Evolutionary conservation across 2,113 vertebrate genomes (phyloP).

Genomic region (Onychostruthus taczanowskii): DNA sequence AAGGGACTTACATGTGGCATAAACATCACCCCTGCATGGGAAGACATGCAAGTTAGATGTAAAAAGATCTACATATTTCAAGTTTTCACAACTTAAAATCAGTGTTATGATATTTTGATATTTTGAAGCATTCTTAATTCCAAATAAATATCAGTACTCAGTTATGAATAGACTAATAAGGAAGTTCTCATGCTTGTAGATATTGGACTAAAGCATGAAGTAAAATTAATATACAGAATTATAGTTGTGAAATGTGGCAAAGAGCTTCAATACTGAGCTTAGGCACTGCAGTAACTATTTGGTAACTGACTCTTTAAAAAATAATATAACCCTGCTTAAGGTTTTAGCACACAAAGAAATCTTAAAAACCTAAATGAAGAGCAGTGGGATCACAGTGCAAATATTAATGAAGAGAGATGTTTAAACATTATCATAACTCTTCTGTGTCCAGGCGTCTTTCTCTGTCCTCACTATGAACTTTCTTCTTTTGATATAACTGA

Average conservation of each 20-base stretch:
- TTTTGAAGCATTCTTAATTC: not conserved
- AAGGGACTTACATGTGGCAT: not conserved
- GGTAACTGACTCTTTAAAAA: not conserved
- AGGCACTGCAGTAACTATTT: not conserved
- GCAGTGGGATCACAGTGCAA: not conserved
- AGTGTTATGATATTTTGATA: not conserved
- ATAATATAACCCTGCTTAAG: not conserved
- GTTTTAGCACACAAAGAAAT: not conserved
- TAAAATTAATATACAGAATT: not conserved
- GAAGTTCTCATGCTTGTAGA: not conserved
- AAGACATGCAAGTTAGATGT: not conserved
- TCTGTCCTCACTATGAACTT: fast-evolving
- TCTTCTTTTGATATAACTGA: not conserved
- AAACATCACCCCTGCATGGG: not conserved
- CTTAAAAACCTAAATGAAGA: not conserved
- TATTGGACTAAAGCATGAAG: not conserved
- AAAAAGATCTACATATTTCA: not conserved
- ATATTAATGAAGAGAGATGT: not conserved
- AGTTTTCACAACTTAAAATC: not conserved
- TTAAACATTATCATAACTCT: not conserved
- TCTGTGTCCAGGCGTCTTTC: not conserved
- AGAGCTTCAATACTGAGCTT: not conserved
- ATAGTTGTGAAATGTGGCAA: not conserved
- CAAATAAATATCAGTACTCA: not conserved
- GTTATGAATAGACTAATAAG: not conserved